A percentile compares a stretch with the other conserved stretches of the same genome.
These are phyloP conservation scores for Calliphora vicina DNA, from an alignment of 1,140 invertebrate species.

Conservation along the genomic window DNA sequence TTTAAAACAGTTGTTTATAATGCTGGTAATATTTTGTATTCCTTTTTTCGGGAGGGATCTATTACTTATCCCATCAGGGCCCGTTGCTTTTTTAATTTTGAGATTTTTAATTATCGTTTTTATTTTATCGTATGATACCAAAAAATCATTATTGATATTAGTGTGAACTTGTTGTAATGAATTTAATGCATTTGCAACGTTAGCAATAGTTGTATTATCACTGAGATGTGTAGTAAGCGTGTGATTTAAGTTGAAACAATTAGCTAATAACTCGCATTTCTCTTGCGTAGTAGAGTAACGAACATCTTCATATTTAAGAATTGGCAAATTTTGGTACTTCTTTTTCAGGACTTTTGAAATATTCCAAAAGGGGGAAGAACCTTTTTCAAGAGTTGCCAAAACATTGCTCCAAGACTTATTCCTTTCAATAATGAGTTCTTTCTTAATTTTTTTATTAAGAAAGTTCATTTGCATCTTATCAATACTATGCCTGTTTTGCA, in stretches of 20 bases:
- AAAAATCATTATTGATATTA: neutral
- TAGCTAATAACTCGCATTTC: neutral
- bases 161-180: neutral
- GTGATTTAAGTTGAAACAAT: neutral
- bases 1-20: neutral
- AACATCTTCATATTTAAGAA: neutral
- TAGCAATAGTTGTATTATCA: neutral
- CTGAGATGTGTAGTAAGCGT: neutral
- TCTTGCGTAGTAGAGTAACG: neutral
- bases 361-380: neutral
- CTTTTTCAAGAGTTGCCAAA: neutral
- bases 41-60: neutral
- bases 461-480: too few relatives aligned
- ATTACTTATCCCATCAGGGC: neutral
- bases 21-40: neutral
- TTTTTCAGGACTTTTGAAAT: neutral
- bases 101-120: neutral
- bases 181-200: neutral
- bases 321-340: neutral
- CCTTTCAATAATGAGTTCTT: neutral
- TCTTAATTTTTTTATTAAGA: neutral
- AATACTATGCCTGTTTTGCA: too few relatives aligned
- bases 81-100: neutral
- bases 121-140: neutral
- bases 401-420: neutral